These are phyloP conservation scores for Eulemur rufifrons DNA, from an alignment of 2,113 vertebrate species.

Conservation along the genomic window DNA sequence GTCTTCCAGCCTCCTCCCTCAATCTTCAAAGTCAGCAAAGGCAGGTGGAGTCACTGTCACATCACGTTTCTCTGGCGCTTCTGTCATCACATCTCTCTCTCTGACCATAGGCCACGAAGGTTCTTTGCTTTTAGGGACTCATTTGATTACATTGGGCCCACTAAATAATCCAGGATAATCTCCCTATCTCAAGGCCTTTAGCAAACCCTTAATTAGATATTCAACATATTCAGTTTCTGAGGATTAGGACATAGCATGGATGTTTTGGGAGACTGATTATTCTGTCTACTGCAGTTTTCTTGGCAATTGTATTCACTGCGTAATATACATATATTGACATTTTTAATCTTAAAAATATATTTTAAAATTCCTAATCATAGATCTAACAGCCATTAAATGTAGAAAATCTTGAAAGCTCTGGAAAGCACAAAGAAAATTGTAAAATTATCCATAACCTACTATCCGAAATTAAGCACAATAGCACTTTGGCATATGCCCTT, in stretches of 20 bases:
- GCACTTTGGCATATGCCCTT: neutral
- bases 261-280: neutral
- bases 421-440: constrained; percentile 6
- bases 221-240: neutral
- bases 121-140: neutral
- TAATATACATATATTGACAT: neutral
- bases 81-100: neutral
- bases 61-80: neutral
- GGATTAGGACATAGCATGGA: neutral
- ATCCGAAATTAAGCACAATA: neutral
- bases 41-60: neutral
- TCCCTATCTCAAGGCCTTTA: neutral
- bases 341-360: neutral
- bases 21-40: neutral
- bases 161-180: neutral
- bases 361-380: neutral
- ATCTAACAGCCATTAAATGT: neutral
- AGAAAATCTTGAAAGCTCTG: neutral
- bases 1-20: neutral
- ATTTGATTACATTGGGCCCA: neutral
- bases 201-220: neutral
- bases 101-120: neutral
- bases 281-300: neutral
- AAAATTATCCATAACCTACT: neutral
- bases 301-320: neutral